Evolutionary conservation across 2,797 vertebrate genomes (phyloP), one percentile per base, ranked within the genome.

Genomic region (Lateolabrax maculatus): DNA sequence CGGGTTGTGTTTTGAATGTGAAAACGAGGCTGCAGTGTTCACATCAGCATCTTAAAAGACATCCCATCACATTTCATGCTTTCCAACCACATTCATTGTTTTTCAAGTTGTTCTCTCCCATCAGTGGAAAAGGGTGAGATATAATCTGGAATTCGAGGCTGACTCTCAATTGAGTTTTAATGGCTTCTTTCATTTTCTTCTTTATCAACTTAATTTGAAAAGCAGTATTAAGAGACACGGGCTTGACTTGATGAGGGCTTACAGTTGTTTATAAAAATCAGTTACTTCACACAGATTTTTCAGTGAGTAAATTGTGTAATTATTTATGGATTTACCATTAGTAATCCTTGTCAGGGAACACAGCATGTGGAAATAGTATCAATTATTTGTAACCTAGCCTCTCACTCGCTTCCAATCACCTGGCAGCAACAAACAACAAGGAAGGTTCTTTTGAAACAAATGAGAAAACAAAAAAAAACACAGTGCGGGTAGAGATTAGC

Each of bases 161-260:
- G 78, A 64, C 70, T 71, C 55, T 74, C 37, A 43, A 21, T 44
- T 71, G 34, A 53, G 43, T 68, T 85, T 76, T 70, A 81, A 83
- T 58, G 46, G 23, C 73, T 76, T 64, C n/a, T 73, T 79, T 73
- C 4, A 21, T 69, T 70, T 77, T 44, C 15, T 21, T 56, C 36
- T 56, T 70, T 67, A 70, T 85, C 57, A 75, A 23, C 36, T 25
- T 71, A 77, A 84, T n/a, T 79, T 84, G 23, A 80, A 85, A 79
- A 81, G 23, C 65, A 41, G 27, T 6, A 70, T 68, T 57, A 61
- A 76, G 65, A 66, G 68, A 61, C 6, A 34, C 31, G 25, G 46
- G 31, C n/a, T 46, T 69, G 51, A 66, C 39, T 79, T 61, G 49
- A 68, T 86, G 11, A 64, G 21, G 23, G 6, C 19, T 74, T 27